These are phyloP conservation scores for Stomorhina lunata DNA, from an alignment of 2,888 invertebrate genomes.

Conservation along the genomic window DNA sequence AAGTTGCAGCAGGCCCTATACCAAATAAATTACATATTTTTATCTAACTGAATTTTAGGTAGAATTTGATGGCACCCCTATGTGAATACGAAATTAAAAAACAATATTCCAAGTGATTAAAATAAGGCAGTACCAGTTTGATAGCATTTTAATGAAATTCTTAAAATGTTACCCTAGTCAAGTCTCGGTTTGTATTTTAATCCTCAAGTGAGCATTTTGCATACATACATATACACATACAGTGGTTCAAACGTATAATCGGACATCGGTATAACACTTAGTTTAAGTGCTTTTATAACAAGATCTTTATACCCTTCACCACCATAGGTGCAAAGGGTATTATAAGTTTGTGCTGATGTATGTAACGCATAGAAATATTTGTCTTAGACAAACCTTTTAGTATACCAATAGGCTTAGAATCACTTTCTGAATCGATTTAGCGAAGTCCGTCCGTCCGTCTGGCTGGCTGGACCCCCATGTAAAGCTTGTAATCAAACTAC, in stretches of 20 bases:
- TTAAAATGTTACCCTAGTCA: not conserved
- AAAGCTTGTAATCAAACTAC: no score
- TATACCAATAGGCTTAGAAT: no score
- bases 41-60: not conserved
- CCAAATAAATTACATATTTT: not conserved
- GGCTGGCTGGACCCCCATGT: no score
- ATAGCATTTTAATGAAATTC: not conserved
- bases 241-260: not conserved
- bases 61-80: not conserved
- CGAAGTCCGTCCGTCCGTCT: no score
- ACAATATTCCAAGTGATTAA: not conserved
- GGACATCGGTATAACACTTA: no score
- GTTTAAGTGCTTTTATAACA: no score
- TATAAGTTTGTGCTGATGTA: no score
- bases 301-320: no score
- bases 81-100: not conserved
- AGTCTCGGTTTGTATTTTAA: not conserved
- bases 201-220: constrained; percentile 15
- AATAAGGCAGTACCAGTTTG: not conserved
- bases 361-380: no score
- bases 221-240: not conserved
- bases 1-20: not conserved
- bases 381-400: no score
- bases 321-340: no score
- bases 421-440: no score